Conservation (phyloP, 1,140 invertebrate genomes). For the Leptonema lineaticorne region DNA sequence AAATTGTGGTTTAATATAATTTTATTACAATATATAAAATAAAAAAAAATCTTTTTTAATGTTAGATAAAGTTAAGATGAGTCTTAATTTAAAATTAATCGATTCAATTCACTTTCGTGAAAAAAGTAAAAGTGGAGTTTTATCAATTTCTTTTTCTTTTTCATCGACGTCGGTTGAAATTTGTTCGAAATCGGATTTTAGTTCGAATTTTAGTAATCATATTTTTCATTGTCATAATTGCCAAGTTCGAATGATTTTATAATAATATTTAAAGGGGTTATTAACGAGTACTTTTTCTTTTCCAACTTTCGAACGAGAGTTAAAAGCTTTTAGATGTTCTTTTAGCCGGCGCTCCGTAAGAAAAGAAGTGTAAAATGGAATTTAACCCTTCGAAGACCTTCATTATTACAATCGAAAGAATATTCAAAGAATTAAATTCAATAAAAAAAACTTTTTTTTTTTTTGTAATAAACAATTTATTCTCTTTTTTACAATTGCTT, state of each 20-base stretch:
- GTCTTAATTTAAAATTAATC: background rate
- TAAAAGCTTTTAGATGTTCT: slow-evolving; percentile 41
- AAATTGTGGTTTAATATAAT: too few relatives aligned
- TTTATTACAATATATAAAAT: too few relatives aligned
- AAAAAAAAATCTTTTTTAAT: too few relatives aligned
- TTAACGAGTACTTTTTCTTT: slow-evolving; percentile 31
- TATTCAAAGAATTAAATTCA: background rate
- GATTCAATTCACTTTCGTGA: slow-evolving; percentile 5
- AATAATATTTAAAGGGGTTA: slow-evolving; percentile 28
- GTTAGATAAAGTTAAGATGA: background rate
- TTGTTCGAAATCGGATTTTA: slow-evolving; percentile 9
- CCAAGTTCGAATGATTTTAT: slow-evolving; percentile 30
- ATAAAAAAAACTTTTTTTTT: background rate
- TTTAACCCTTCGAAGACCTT: background rate
- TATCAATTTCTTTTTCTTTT: background rate
- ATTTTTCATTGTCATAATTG: slow-evolving; percentile 23
- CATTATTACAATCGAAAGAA: background rate
- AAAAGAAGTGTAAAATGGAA: slow-evolving; percentile 27
- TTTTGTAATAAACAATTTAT: slow-evolving; percentile 27
- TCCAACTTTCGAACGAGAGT: slow-evolving; percentile 18
- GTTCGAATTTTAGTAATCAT: too few relatives aligned
- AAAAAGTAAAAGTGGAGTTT: slow-evolving; percentile 5
- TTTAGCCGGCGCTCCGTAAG: background rate
- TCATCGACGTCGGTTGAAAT: background rate
- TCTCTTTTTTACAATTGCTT: slow-evolving; percentile 12